A percentile compares a stretch with the other conserved stretches of the same genome.
Conservation (phyloP, 2,888 invertebrate species). For the Drosophila austrosaltans region DNA sequence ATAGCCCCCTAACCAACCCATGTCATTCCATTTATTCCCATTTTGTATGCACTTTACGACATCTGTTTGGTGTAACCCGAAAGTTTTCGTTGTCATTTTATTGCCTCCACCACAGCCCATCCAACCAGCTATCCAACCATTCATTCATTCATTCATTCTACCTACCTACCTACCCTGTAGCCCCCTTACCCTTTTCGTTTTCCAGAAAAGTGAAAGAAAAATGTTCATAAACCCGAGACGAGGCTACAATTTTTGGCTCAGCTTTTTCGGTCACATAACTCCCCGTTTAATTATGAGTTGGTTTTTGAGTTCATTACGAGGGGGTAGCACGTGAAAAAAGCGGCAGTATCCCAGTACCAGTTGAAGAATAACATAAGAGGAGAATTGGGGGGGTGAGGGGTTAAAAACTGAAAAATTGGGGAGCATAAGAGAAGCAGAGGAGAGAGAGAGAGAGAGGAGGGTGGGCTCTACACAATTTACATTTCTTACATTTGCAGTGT, state of each 20-base stretch:
- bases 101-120: conserved; percentile 21
- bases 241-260: conserved; percentile 38
- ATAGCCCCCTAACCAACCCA: too few relatives aligned
- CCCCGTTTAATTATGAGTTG: conserved; percentile 78
- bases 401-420: conserved; percentile 63
- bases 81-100: conserved; percentile 24
- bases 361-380: conserved; percentile 6
- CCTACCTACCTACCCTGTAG: neutral
- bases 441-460: neutral
- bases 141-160: neutral
- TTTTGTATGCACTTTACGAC: conserved; percentile 24
- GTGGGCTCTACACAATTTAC: conserved; percentile 64
- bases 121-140: conserved; percentile 15
- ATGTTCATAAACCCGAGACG: conserved; percentile 26
- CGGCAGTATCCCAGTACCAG: neutral
- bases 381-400: neutral
- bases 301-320: conserved; percentile 73
- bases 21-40: conserved; percentile 11
- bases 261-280: conserved; percentile 73
- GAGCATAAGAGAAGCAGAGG: conserved; percentile 38
- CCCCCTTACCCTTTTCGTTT: neutral
- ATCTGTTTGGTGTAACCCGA: conserved; percentile 21
- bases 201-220: conserved; percentile 30
- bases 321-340: conserved; percentile 68
- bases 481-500: conserved; percentile 72